Base-by-base conservation (phyloP, 2,113 vertebrate species). In the Terrapene triunguis region DNA sequence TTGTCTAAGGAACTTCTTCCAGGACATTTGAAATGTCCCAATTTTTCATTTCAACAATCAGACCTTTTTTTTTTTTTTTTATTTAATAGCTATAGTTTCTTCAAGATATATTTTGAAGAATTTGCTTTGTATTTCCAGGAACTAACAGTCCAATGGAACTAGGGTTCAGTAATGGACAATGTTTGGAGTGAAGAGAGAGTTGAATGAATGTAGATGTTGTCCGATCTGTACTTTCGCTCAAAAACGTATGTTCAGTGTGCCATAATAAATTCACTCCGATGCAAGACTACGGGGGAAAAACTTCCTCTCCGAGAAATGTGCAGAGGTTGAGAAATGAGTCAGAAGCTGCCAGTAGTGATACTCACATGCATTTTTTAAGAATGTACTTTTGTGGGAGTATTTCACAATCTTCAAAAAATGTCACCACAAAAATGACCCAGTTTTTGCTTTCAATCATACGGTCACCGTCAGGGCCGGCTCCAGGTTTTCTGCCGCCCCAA, bases 121-220 rank as follows among this genome's bases (percentile, higher is more conserved):
- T 93, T 89, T 86, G 11, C 83, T 96, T 94, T 97, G 90, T 95
- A 79, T 94, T 86, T 69, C 19, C 62, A 44, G 8, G 72, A 84
- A 65, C 85, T 89, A n/a, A 1, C 0, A 79, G 88, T 89, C 87
- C 94, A 91, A 89, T 8, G 57, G 94, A 74, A 84, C 92, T 84
- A 84, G 85, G 72, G 84, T 82, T 94, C 90, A 72, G 90, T 0
- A 94, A 91, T 97, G 89, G 94, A 94, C 94, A 85, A 81, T 94
- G 93, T 94, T 95, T 89, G 94, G 96, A 79, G 96, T 83, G 62
- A 65, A 96, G 94, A 93, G 97, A 96, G 93, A 78, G 89, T 87
- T 17, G 0, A 97, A 94, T 74, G 92, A 95, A 47, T 96, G 94
- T 57, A 93, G 95, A 87, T 95, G 95, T 91, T 96, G 96, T 93